phyloP scores from a whole-genome alignment of 2,797 vertebrate species.

The Oceanodroma leucorhoa region DNA sequence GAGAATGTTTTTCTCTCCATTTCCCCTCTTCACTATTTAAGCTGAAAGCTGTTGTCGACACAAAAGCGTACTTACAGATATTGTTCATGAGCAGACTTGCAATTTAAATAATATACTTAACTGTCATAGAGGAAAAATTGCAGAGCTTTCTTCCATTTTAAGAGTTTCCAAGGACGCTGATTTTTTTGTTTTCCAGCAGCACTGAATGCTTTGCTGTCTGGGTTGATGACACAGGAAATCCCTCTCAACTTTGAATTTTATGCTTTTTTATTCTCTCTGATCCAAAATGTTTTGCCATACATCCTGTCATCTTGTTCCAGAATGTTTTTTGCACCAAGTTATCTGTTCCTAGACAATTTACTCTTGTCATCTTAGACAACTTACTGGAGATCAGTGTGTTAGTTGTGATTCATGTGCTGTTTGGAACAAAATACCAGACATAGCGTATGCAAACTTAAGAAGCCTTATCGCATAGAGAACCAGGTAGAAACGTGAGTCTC shows the following conservation, averaged over 20 bases:
- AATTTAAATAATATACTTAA: neutral
- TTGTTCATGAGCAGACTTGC: neutral
- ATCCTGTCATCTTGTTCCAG: neutral
- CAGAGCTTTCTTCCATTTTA: neutral
- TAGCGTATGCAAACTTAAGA: neutral
- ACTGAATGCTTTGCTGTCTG: neutral
- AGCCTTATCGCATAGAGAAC: neutral
- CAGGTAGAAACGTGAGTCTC: neutral
- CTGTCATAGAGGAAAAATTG: neutral
- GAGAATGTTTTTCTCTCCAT: neutral
- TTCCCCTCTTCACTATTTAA: neutral
- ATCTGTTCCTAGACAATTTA: neutral
- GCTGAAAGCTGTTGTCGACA: neutral
- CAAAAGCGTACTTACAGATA: neutral
- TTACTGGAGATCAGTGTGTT: neutral
- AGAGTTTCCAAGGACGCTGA: neutral
- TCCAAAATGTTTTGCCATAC: neutral
- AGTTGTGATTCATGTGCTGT: neutral
- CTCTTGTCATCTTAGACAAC: neutral
- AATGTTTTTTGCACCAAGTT: neutral
- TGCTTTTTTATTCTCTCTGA: constrained; percentile 1
- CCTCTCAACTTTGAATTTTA: neutral
- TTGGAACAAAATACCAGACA: neutral
- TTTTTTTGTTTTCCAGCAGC: neutral
- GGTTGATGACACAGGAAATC: neutral